phyloP scores from a whole-genome alignment of 2,888 invertebrate species.

The Lampropteryx suffumata region DNA sequence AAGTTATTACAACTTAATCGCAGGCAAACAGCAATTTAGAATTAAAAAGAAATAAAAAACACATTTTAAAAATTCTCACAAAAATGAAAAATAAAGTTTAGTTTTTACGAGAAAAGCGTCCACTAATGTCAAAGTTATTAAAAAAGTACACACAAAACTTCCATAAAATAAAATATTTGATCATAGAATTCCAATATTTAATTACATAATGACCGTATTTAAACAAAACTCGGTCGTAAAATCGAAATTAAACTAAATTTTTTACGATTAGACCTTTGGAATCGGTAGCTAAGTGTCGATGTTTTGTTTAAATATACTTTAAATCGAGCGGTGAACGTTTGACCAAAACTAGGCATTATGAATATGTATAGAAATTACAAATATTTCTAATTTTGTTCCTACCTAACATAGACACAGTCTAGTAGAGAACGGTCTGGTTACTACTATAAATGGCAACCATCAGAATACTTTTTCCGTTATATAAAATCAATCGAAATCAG shows the following conservation, averaged over 20 bases:
- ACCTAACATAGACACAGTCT: not conserved
- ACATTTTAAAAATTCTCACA: slow-evolving; percentile 14
- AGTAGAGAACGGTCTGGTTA: not conserved
- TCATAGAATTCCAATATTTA: slow-evolving; percentile 21
- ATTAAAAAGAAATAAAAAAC: slow-evolving; percentile 14
- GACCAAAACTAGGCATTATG: not conserved
- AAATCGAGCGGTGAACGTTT: slow-evolving; percentile 6
- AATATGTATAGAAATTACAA: slow-evolving; percentile 17
- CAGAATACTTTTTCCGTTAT: too few species aligned
- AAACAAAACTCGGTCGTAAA: slow-evolving; percentile 24
- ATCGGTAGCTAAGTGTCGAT: slow-evolving; percentile 19
- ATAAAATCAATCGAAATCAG: too few species aligned
- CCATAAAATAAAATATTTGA: slow-evolving; percentile 25
- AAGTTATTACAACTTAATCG: not conserved
- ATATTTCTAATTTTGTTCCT: slow-evolving; percentile 5
- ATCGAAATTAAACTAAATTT: slow-evolving; percentile 16
- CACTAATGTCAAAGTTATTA: slow-evolving; percentile 27
- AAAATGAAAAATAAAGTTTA: slow-evolving; percentile 16
- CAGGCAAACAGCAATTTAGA: not conserved
- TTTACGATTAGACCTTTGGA: slow-evolving; percentile 19
- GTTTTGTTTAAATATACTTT: slow-evolving; percentile 9
- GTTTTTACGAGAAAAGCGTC: slow-evolving; percentile 26
- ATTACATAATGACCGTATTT: slow-evolving; percentile 20
- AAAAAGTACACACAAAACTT: slow-evolving; percentile 17
- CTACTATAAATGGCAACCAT: not conserved